Conservation (phyloP, 2,113 vertebrate genomes). For the Ia io region DNA sequence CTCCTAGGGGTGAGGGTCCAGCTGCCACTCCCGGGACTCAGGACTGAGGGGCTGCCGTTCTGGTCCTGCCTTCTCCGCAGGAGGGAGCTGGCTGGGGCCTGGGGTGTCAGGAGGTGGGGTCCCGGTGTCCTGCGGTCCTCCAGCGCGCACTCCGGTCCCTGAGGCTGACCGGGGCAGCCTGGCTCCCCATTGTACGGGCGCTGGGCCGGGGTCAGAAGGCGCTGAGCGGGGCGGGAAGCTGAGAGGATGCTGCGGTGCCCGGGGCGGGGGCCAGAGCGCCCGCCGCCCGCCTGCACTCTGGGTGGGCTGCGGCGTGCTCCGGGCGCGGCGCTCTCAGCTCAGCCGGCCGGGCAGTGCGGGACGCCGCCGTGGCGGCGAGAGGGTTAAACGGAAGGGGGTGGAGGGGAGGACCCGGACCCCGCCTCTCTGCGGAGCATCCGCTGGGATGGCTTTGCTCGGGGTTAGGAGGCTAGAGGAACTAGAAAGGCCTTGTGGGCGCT, state of each 20-base stretch:
- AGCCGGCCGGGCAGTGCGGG: neutral
- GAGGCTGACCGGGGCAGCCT: slow-evolving; percentile 51
- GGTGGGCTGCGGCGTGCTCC: neutral
- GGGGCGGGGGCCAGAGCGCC: neutral
- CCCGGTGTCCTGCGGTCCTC: neutral
- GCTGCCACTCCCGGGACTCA: neutral
- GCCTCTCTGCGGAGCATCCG: slow-evolving; percentile 74
- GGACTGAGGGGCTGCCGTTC: neutral
- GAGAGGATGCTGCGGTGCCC: neutral
- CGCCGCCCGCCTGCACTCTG: neutral
- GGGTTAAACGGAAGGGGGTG: slow-evolving; percentile 77
- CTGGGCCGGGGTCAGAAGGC: neutral
- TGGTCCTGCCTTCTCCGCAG: neutral
- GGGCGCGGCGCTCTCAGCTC: neutral
- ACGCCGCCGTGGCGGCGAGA: neutral
- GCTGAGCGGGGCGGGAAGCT: neutral
- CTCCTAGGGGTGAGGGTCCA: neutral
- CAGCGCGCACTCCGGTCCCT: neutral
- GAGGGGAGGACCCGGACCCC: slow-evolving; percentile 71
- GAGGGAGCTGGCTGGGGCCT: neutral
- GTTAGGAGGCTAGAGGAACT: neutral
- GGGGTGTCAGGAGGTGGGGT: neutral
- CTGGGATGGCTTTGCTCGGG: slow-evolving; percentile 24
- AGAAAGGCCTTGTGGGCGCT: neutral
- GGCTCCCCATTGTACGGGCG: slow-evolving; percentile 60